phyloP scores from a whole-genome alignment of 2,888 invertebrate species.

The Sycophila texana region DNA sequence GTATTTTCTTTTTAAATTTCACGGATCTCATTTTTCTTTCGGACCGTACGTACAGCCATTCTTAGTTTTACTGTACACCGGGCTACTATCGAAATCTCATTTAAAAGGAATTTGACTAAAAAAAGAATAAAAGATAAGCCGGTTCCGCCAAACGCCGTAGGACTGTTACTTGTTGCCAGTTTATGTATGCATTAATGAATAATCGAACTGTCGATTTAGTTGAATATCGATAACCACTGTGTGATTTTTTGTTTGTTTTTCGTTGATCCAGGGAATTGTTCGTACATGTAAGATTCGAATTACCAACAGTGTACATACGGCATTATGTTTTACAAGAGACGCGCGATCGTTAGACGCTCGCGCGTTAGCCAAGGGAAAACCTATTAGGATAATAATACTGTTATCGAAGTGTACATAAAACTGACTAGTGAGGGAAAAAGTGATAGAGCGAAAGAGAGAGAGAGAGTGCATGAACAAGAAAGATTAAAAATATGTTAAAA shows the following conservation, averaged over 20 bases:
- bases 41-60: too few relatives aligned
- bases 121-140: not conserved
- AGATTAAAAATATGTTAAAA: not conserved
- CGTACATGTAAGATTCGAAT: conserved; percentile 70
- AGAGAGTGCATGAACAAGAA: not conserved
- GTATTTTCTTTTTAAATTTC: conserved; percentile 26
- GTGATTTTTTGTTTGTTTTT: conserved; percentile 70
- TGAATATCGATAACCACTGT: conserved; percentile 65
- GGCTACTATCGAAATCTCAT: too few relatives aligned
- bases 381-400: conserved; percentile 56
- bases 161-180: conserved; percentile 76
- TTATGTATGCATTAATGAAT: conserved; percentile 66
- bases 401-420: conserved; percentile 56
- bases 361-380: conserved; percentile 52
- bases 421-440: conserved; percentile 39
- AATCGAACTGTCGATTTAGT: conserved; percentile 63
- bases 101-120: too few relatives aligned
- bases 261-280: conserved; percentile 73
- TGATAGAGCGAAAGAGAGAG: conserved; percentile 7
- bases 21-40: conserved; percentile 47
- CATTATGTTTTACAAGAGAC: conserved; percentile 52
- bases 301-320: conserved; percentile 69
- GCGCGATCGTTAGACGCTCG: conserved; percentile 48
- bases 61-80: too few relatives aligned
- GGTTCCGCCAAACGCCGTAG: conserved; percentile 58